Percentiles rank a stretch among this genome's conserved stretches.
Conservation (phyloP, 2,113 vertebrate genomes). For the Apus apus region DNA sequence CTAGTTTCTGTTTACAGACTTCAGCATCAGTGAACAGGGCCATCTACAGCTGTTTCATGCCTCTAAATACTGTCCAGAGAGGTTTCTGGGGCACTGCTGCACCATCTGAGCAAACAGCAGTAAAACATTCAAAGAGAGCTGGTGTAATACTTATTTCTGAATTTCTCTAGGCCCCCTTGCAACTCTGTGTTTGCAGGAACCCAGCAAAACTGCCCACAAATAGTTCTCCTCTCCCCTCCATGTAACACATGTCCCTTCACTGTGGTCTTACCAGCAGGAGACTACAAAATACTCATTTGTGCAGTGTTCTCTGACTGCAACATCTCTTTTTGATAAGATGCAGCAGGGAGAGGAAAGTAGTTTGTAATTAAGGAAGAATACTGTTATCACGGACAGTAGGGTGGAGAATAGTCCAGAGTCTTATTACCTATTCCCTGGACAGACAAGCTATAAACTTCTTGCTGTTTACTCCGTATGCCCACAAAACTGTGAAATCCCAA, state of each 20-base stretch:
- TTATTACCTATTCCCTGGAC: not conserved
- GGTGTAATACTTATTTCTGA: not conserved
- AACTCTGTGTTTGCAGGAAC: not conserved
- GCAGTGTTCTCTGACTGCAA: not conserved
- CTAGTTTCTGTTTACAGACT: not conserved
- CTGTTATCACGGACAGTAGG: not conserved
- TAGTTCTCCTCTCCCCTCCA: not conserved
- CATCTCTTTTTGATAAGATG: not conserved
- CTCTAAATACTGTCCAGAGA: not conserved
- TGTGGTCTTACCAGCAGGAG: not conserved
- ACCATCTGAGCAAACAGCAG: not conserved
- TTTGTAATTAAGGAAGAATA: not conserved
- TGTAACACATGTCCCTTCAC: not conserved
- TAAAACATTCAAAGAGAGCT: not conserved
- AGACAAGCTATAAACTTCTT: not conserved
- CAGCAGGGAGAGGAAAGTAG: not conserved
- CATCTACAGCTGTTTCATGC: not conserved
- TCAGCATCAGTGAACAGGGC: not conserved
- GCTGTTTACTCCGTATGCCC: not conserved
- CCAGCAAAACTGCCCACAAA: not conserved
- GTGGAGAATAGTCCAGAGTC: not conserved
- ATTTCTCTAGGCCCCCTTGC: not conserved
- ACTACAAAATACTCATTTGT: not conserved
- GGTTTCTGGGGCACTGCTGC: not conserved
- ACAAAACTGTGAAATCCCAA: not conserved